These are phyloP conservation scores for Sebastes cheni DNA, from an alignment of 2,797 vertebrate species.

Conservation along the genomic window DNA sequence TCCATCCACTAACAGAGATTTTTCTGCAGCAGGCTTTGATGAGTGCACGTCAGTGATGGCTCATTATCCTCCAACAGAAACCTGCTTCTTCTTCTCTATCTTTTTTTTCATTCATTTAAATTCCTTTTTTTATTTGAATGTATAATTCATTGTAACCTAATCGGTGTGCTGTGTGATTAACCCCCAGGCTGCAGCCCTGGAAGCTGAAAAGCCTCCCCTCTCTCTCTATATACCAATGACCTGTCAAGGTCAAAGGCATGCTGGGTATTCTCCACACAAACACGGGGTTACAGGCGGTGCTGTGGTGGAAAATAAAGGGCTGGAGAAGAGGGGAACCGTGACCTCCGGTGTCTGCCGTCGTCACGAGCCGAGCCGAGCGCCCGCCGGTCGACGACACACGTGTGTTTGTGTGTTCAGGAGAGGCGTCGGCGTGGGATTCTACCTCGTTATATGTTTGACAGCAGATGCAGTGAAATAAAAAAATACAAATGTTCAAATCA, in stretches of 20 bases:
- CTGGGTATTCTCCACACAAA: constrained; percentile 70
- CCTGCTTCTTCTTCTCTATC: neutral
- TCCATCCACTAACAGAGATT: neutral
- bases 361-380: neutral
- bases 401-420: neutral
- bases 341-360: constrained; percentile 4
- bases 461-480: neutral
- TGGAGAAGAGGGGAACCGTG: neutral
- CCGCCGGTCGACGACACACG: neutral
- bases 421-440: neutral
- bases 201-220: constrained; percentile 37
- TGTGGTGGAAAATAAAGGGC: constrained; percentile 31
- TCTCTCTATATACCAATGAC: constrained; percentile 64
- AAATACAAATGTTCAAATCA: neutral
- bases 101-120: constrained; percentile 38
- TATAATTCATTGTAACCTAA: constrained; percentile 57
- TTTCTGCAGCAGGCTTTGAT: constrained; percentile 14
- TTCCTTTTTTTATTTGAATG: constrained; percentile 32
- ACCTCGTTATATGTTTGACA: neutral
- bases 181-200: constrained; percentile 44
- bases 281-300: constrained; percentile 35
- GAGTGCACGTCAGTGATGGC: constrained; percentile 11
- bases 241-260: constrained; percentile 83
- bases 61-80: constrained; percentile 40
- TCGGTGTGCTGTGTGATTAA: constrained; percentile 52